Percentiles rank a stretch among this genome's conserved stretches.
Conservation (phyloP, 1,140 invertebrate species). For the Sycophila sp. region DNA sequence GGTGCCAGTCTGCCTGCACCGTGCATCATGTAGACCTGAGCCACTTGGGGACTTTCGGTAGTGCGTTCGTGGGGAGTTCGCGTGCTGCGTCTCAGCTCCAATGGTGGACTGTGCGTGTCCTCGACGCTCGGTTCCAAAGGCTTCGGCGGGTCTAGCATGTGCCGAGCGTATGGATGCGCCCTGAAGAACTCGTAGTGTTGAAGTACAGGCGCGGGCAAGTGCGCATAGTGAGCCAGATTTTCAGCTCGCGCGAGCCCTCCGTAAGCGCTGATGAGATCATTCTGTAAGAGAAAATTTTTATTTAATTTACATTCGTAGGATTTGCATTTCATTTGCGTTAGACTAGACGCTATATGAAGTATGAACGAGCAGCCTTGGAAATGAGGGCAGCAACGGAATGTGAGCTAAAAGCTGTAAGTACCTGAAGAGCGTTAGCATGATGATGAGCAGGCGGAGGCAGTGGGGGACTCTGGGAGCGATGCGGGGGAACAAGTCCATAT, state of each 20-base stretch:
- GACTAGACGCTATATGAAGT: not conserved
- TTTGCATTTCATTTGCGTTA: not conserved
- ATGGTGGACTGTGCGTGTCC: constrained; percentile 76
- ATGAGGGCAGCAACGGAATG: not conserved
- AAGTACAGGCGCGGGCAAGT: constrained; percentile 72
- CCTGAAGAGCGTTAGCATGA: constrained; percentile 82
- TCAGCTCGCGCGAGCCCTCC: constrained; percentile 54
- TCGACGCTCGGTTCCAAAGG: constrained; percentile 69
- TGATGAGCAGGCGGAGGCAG: constrained; percentile 80
- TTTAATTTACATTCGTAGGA: not conserved
- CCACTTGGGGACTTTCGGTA: constrained; percentile 80
- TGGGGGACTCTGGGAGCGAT: constrained; percentile 71
- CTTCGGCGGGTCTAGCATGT: constrained; percentile 60
- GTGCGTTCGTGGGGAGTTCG: constrained; percentile 78
- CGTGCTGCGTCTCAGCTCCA: constrained; percentile 74
- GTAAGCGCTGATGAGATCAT: constrained; percentile 51
- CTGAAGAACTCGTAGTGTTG: constrained; percentile 77
- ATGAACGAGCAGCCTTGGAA: not conserved
- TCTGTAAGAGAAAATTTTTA: not conserved
- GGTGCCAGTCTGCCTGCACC: constrained; percentile 55
- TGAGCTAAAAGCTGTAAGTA: constrained; percentile 51
- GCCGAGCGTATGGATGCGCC: constrained; percentile 65
- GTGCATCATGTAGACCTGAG: constrained; percentile 74
- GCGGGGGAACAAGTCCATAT: constrained; percentile 61
- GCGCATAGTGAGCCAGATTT: constrained; percentile 69